Evolutionary conservation across 2,888 invertebrate species (phyloP).

Genomic region (Eupeodes luniger): DNA sequence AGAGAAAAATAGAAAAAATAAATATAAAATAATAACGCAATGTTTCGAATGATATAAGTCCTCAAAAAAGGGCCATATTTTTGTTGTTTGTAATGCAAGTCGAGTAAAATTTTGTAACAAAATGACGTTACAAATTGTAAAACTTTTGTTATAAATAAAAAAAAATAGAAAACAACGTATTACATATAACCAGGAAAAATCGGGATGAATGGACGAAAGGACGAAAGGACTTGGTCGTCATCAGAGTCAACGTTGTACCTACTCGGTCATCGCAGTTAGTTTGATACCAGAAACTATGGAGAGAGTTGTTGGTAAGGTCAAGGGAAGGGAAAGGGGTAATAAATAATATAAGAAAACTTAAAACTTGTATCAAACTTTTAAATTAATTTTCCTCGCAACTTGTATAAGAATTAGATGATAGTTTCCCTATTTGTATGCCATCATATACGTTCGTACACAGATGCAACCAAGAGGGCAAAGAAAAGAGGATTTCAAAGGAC

Average conservation of each 20-base stretch:
- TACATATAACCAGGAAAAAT: background rate
- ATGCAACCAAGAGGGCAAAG: background rate
- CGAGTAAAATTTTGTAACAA: conserved; percentile 54
- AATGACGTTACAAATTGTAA: conserved; percentile 71
- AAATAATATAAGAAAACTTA: conserved; percentile 68
- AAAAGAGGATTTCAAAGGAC: background rate
- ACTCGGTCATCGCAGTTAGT: conserved; percentile 3
- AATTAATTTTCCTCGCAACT: conserved; percentile 70
- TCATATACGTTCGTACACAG: background rate
- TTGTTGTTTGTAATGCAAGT: conserved; percentile 41
- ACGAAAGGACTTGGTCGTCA: background rate
- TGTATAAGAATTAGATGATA: conserved; percentile 32
- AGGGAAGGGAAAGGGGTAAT: background rate
- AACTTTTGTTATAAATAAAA: conserved; percentile 67
- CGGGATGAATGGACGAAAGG: background rate
- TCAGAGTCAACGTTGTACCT: background rate
- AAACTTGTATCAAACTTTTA: conserved; percentile 75
- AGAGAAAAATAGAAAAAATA: background rate
- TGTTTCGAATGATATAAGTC: conserved; percentile 53
- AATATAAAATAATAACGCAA: conserved; percentile 1
- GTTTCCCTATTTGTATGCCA: conserved; percentile 13
- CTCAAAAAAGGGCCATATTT: conserved; percentile 23
- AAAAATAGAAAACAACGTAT: conserved; percentile 14
- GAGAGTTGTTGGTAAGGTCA: background rate
- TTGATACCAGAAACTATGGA: background rate